Conservation (phyloP, 2,113 vertebrate genomes). For the Paramisgurnus dabryanus region DNA sequence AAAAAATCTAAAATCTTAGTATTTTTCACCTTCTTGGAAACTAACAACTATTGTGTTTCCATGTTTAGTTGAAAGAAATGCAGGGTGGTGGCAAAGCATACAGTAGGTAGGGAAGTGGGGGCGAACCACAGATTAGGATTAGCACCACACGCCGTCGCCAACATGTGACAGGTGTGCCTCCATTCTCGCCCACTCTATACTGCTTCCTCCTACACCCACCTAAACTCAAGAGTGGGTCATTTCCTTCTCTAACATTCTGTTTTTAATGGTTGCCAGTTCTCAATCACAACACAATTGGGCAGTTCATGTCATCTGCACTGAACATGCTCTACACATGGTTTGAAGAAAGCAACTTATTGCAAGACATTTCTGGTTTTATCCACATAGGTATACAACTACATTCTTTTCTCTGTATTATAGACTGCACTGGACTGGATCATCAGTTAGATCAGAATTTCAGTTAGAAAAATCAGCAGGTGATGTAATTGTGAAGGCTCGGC, state of each 20-base stretch:
- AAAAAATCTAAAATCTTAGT: too few relatives aligned
- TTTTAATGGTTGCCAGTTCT: neutral
- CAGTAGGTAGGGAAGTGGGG: conserved; percentile 15
- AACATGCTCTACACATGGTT: neutral
- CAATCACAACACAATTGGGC: neutral
- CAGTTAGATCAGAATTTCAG: neutral
- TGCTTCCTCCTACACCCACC: neutral
- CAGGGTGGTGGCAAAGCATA: neutral
- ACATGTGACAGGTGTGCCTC: conserved; percentile 49
- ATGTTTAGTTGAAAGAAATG: conserved; percentile 12
- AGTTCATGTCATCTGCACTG: neutral
- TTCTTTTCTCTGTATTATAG: neutral
- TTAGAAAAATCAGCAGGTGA: conserved; percentile 19
- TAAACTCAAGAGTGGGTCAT: conserved; percentile 38
- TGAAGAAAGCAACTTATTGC: neutral
- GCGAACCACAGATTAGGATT: conserved; percentile 12
- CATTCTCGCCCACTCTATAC: conserved; percentile 4
- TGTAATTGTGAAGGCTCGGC: neutral
- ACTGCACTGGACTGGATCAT: conserved; percentile 4
- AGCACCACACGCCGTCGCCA: conserved; percentile 30
- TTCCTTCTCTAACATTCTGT: conserved; percentile 33
- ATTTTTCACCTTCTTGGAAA: neutral
- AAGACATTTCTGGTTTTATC: neutral
- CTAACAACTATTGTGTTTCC: conserved; percentile 1
- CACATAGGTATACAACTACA: neutral